Percentiles rank a stretch among this genome's conserved stretches.
Evolutionary conservation across 2,797 vertebrate genomes (phyloP).

Genomic region (Notoglanidium macrostoma): DNA sequence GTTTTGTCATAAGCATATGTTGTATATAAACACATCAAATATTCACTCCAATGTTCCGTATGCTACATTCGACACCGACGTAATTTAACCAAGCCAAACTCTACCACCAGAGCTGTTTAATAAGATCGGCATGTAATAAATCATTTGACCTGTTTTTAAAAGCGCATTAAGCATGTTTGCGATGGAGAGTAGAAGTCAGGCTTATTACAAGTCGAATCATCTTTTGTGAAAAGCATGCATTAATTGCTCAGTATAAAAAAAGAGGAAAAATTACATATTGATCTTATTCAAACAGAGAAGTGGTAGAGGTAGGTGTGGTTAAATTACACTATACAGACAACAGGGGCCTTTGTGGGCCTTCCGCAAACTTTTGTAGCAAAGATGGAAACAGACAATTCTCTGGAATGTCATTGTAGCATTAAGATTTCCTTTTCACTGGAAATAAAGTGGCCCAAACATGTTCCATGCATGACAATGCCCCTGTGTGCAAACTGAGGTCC

Average conservation of each 20-base stretch:
- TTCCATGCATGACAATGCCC: not conserved
- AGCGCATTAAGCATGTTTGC: not conserved
- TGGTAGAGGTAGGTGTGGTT: not conserved
- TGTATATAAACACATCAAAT: not conserved
- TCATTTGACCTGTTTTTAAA: not conserved
- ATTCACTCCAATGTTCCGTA: not conserved
- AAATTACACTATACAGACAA: not conserved
- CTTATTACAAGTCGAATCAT: not conserved
- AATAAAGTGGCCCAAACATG: not conserved
- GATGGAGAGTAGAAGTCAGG: not conserved
- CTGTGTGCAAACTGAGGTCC: not conserved
- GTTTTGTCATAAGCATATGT: not conserved
- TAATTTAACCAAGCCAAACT: not conserved
- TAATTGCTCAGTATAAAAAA: not conserved
- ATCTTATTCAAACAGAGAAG: not conserved
- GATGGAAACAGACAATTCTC: not conserved
- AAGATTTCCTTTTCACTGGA: not conserved
- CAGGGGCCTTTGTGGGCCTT: not conserved
- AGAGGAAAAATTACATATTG: not conserved
- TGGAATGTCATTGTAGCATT: not conserved
- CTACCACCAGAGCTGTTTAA: not conserved
- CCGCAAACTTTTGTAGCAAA: not conserved
- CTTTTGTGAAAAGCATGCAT: not conserved
- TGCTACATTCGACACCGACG: not conserved
- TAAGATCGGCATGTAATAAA: not conserved